Base-by-base conservation (phyloP, 2,888 invertebrate genomes). In the Callyntrura guangdongensis region DNA sequence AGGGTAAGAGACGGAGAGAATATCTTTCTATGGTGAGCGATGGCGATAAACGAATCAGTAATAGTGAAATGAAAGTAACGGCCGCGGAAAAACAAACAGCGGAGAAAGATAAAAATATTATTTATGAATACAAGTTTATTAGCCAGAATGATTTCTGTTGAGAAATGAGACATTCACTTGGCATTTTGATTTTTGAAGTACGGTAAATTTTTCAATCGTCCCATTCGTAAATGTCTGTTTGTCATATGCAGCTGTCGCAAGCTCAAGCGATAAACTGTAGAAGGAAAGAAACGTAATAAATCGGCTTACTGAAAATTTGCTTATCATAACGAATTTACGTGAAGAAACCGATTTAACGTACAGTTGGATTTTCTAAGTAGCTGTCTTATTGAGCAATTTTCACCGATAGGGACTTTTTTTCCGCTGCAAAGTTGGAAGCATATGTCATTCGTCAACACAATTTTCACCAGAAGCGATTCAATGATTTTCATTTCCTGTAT, bases 1-100 rank as follows among this genome's bases (percentile, higher is more conserved):
- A 56, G 36, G n/a, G 22, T 77, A 77, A 59, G 20, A 56, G 36
- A 85, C 25, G 27, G 49, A 14, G 72, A 74, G 36, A 45, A n/a
- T 45, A 72, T 72, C 72, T 45, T 36, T 36, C 47, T 72, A 36
- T 36, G 45, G 72, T 20, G 36, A n/a, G 69, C 14, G 36, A 14
- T 36, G 69, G n/a, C 4, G 69, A 36, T 36, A n/a, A 22, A 20
- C 36, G 17, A 83, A 69, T 14, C 25, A 69, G 64, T 9, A 53
- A 2, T 53, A 53, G 11, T 53, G 11, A 11, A 53, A 53, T 53
- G 53, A 9, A 2, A n/a, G 53, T 53, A 5, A 53, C n/a, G n/a
- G n/a, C 53, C 14, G 53, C 6, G 22, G 22, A 20, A 61, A 61
- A 22, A 61, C 20, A 61, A 4, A 22, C 22, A 61, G 61, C 5